These are phyloP conservation scores for Tanypteryx hageni DNA, from an alignment of 2,888 invertebrate species.

Conservation along the genomic window DNA sequence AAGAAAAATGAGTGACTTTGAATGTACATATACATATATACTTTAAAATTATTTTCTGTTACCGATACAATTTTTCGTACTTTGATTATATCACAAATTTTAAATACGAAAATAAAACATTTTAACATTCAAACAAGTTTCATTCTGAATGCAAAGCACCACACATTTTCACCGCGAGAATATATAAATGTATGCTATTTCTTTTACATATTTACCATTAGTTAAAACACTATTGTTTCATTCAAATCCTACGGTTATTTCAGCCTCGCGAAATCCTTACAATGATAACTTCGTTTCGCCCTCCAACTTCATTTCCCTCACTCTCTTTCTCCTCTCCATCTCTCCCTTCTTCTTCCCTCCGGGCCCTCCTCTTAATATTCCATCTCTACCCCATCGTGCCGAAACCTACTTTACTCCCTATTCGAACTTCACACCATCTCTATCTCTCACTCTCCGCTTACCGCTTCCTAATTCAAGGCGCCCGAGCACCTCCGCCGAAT, in stretches of 20 bases:
- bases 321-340: no score
- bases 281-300: constrained; percentile 22
- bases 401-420: neutral
- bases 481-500: neutral
- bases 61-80: no score
- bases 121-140: neutral
- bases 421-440: neutral
- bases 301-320: no score
- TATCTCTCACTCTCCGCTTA: neutral
- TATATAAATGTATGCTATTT: constrained; percentile 8
- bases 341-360: no score
- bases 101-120: no score
- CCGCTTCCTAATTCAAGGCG: neutral
- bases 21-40: no score
- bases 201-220: neutral
- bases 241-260: neutral
- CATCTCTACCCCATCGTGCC: neutral
- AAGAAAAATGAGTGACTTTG: no score
- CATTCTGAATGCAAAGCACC: neutral
- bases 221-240: constrained; percentile 8
- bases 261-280: neutral
- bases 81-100: no score
- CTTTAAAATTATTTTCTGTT: no score
- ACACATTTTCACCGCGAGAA: neutral
- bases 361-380: neutral